Evolutionary conservation across 2,888 invertebrate species (phyloP), one percentile per base, ranked within the genome.

Genomic region (Syrphus vitripennis): DNA sequence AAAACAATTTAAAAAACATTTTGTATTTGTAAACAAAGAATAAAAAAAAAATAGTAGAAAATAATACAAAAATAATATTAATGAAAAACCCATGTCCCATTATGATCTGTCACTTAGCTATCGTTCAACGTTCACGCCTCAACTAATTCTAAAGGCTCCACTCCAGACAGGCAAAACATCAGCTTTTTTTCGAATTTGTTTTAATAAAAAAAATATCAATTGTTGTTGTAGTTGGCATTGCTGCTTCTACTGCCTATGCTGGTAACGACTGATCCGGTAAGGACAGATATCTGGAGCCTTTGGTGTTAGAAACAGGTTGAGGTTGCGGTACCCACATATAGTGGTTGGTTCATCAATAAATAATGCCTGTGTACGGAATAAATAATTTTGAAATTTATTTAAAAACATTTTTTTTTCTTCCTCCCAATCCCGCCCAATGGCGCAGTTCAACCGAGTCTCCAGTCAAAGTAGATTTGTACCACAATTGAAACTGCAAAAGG

Each of bases 281-380:
- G 29, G 29, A 29, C 29, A 45, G 19, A 12, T 16, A 45, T 19
- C 48, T 14, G 80, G 67, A 37, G 42, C 34, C 19, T 45, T 45
- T 48, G 53, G 65, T 50, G 55, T 19, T 26, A 16, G 40, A 48
- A 42, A 16, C 37, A 72, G 67, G 72, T 72, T 77, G 77, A 72
- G 82, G 72, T 76, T 86, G 84, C 34, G 77, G 74, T 77, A 72
- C 76, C 76, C 84, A 76, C 77, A 80, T 82, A 79, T 74, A 65
- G 77, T 69, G 76, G 19, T 34, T 34, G 34, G 83, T 78, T 86
- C 86, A 86, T 86, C 86, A 86, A 86, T 86, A 86, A 86, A 86
- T 86, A 82, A 86, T 78, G 82, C 63, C 74, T 72, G 82, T 82
- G 86, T 70, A 59, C 57, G 59, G 86, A 86, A 86, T 86, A 86